Conservation (phyloP, 2,797 vertebrate species). For the Leuciscus waleckii region DNA sequence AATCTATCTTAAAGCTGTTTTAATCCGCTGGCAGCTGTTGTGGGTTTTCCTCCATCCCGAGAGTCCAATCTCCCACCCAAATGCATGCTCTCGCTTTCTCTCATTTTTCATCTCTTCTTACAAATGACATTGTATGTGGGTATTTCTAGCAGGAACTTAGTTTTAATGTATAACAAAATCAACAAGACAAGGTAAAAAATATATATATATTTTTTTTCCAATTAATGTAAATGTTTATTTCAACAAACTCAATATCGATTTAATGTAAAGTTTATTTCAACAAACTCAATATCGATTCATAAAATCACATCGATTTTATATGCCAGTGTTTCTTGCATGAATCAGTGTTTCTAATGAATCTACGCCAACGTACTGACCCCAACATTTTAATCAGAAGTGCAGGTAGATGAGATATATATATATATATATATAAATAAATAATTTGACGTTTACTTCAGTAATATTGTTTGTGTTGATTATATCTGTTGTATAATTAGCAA, state of each 20-base stretch:
- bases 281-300: neutral
- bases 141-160: neutral
- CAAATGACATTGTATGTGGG: neutral
- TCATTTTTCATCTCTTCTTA: neutral
- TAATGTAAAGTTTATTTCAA: neutral
- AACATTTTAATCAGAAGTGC: too few species aligned
- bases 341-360: neutral
- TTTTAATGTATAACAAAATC: neutral
- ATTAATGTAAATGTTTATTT: neutral
- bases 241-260: neutral
- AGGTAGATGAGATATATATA: too few species aligned
- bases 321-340: neutral
- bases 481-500: neutral
- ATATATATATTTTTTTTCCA: neutral
- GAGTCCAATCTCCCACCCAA: constrained; percentile 1
- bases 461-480: neutral
- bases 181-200: neutral
- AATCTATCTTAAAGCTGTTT: constrained; percentile 32
- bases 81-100: neutral
- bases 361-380: too few species aligned
- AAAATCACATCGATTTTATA: neutral
- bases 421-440: too few species aligned
- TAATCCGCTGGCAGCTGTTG: constrained; percentile 48
- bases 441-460: neutral
- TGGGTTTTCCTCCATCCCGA: neutral